Evolutionary conservation across 2,888 invertebrate species (phyloP).

Genomic region (Mimas tiliae): DNA sequence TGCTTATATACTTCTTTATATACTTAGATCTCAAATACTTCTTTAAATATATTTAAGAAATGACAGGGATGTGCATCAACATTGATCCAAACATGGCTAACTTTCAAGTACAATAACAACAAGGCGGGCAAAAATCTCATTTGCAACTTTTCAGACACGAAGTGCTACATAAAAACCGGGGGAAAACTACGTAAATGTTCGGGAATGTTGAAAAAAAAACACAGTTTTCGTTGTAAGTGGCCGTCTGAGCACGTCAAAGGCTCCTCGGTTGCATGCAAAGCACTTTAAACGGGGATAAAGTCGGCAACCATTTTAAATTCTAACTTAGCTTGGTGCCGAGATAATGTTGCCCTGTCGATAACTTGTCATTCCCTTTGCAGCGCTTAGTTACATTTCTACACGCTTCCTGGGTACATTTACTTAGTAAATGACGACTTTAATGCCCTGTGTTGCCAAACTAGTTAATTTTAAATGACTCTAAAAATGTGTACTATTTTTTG

Average conservation of each 20-base stretch:
- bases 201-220: slow-evolving; percentile 56
- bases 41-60: too few relatives aligned
- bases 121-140: slow-evolving; percentile 42
- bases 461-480: too few relatives aligned
- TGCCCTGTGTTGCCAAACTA: background rate
- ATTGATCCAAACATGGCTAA: background rate
- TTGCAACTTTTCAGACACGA: slow-evolving; percentile 53
- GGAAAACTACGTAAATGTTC: slow-evolving; percentile 55
- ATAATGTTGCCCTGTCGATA: slow-evolving; percentile 54
- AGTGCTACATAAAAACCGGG: slow-evolving; percentile 42
- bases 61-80: background rate
- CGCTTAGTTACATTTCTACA: background rate
- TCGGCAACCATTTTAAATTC: slow-evolving; percentile 61
- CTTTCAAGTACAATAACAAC: slow-evolving; percentile 4
- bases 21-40: too few relatives aligned
- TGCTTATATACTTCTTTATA: too few relatives aligned
- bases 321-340: slow-evolving; percentile 46
- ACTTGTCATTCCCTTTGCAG: slow-evolving; percentile 41
- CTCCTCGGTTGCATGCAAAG: slow-evolving; percentile 58
- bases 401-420: background rate
- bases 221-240: slow-evolving; percentile 70
- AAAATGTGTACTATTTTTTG: too few relatives aligned
- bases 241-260: slow-evolving; percentile 74
- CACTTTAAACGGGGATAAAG: slow-evolving; percentile 57
- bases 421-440: background rate